Base-by-base conservation (phyloP, 2,113 vertebrate species). In the Cephalopholis sonnerati region DNA sequence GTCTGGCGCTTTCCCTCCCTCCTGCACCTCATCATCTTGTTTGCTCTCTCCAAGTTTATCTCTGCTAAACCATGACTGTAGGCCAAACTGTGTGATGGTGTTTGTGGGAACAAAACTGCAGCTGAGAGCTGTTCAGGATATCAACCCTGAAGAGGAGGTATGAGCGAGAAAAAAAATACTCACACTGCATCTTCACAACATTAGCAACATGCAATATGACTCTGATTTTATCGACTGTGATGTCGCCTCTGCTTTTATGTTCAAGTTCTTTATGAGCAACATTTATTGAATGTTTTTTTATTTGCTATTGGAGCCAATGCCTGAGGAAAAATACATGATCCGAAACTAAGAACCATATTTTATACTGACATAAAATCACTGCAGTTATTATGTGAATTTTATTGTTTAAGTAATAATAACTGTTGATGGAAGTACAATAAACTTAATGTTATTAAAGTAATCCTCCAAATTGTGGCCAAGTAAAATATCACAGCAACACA, bases 1-100 rank as follows among this genome's bases (percentile, higher is more conserved):
- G 27, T 51, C 58, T 68, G 74, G 11, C 39, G 44, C 61, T 15
- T n/a, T 58, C 25, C 22, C 32, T 44, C n/a, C 46, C 18, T 50
- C 18, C 44, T 39, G 25, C 58, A 22, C 10, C 27, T 79, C 55
- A 13, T 59, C 39, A 2, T 63, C 54, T 22, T 63, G 61, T 77
- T 77, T 66, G 59, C 68, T 79, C 61, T 81, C 65, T 83, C 32
- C 32, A 91, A 99, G 98, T 93, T 95, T 99, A 95, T 99, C 98
- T 82, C 94, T 99, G 80, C 92, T 99, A 90, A 99, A 99, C 93
- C 98, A 99, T 86, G 97, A 97, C 95, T 99, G 98, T 91, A 94
- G 96, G 92, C 98, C 98, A 83, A 99, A 98, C 96, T 99, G 98
- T 1, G 97, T 97, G 74, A 96, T 97, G 46, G 84, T 97, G 91